Percentiles rank a stretch among this genome's conserved stretches.
These are phyloP conservation scores for Xiphophorus maculatus DNA, from an alignment of 2,113 vertebrate genomes.

Conservation along the genomic window DNA sequence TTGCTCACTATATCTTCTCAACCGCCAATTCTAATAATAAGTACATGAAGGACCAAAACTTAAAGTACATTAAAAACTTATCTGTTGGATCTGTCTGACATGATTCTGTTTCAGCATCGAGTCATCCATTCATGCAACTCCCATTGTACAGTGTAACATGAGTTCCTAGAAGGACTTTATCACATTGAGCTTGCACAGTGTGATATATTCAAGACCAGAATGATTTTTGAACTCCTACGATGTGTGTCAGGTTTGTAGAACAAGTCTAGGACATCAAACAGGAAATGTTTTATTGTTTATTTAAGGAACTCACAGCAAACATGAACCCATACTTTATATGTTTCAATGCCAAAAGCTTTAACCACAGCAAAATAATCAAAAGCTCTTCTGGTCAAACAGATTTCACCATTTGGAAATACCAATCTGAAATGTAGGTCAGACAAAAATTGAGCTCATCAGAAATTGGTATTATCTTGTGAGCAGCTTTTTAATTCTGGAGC, in stretches of 20 bases:
- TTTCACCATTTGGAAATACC: too few species aligned
- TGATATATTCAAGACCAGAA: not conserved
- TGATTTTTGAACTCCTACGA: not conserved
- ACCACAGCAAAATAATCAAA: not conserved
- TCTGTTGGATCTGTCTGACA: not conserved
- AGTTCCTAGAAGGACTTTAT: not conserved
- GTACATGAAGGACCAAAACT: not conserved
- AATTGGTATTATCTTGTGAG: too few species aligned
- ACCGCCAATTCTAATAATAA: not conserved
- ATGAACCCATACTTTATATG: not conserved
- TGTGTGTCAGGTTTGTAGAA: not conserved
- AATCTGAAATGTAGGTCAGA: too few species aligned
- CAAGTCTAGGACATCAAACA: not conserved
- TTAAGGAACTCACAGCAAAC: not conserved
- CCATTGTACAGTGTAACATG: not conserved
- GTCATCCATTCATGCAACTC: not conserved
- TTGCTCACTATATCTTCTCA: too few species aligned
- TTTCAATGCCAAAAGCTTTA: not conserved
- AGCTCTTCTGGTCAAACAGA: not conserved
- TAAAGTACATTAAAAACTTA: not conserved
- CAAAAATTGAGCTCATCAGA: too few species aligned
- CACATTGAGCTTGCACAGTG: not conserved
- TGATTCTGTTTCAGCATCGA: not conserved
- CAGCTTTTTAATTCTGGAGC: too few species aligned
- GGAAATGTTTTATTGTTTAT: not conserved